phyloP scores from a whole-genome alignment of 2,888 invertebrate genomes.

The Zootermopsis nevadensis region DNA sequence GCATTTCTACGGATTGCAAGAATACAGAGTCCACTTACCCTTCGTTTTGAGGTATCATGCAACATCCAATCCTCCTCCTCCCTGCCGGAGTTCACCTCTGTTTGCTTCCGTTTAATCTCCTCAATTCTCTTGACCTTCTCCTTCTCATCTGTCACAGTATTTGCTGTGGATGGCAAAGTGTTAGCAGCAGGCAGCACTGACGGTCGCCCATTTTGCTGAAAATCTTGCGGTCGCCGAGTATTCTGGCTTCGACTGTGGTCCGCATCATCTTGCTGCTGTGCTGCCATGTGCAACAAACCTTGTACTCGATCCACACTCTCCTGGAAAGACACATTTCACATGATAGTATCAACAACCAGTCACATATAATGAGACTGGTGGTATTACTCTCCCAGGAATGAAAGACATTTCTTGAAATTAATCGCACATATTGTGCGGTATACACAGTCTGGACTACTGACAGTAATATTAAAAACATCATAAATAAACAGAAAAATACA shows the following conservation, averaged over 20 bases:
- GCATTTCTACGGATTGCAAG: too few relatives aligned
- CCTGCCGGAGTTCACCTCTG: constrained; percentile 66
- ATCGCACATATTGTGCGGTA: too few relatives aligned
- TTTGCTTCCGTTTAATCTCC: constrained; percentile 67
- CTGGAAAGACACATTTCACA: constrained; percentile 51
- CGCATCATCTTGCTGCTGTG: constrained; percentile 57
- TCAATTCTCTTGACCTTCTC: constrained; percentile 67
- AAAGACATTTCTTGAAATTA: too few relatives aligned
- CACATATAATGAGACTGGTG: too few relatives aligned
- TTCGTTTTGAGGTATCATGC: constrained; percentile 60
- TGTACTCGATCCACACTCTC: constrained; percentile 63
- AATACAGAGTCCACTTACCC: constrained; percentile 53
- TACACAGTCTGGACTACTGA: too few relatives aligned
- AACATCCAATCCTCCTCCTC: constrained; percentile 64
- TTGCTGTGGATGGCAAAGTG: not conserved
- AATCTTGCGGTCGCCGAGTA: constrained; percentile 28
- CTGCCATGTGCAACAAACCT: constrained; percentile 66
- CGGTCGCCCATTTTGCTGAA: constrained; percentile 12
- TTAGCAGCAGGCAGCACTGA: not conserved
- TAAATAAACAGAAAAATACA: too few relatives aligned
- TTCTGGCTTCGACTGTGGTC: constrained; percentile 15
- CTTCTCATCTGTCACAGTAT: constrained; percentile 56
- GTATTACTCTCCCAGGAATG: too few relatives aligned
- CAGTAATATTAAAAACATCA: too few relatives aligned
- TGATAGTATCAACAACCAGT: not conserved